A percentile compares a stretch with the other conserved stretches of the same genome.
These are phyloP conservation scores for Cephalotes varians DNA, from an alignment of 2,888 invertebrate genomes.

Conservation along the genomic window DNA sequence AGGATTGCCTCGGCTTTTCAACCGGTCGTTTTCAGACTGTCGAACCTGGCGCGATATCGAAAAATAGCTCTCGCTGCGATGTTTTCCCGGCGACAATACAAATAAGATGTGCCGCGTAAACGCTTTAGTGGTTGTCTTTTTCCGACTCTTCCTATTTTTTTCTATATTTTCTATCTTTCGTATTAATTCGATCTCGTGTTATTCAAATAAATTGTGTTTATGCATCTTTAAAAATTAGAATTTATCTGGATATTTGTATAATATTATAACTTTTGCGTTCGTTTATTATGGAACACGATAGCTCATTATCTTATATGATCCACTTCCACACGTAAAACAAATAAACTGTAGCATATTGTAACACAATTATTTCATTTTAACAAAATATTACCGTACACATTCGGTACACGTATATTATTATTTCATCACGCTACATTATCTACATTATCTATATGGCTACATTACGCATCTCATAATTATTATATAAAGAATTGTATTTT, in stretches of 20 bases:
- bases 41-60: constrained; percentile 9
- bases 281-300: background rate
- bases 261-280: background rate
- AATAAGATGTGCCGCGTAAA: background rate
- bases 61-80: background rate
- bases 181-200: background rate
- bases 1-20: constrained; percentile 13
- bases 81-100: background rate
- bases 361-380: constrained; percentile 10
- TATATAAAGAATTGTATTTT: background rate
- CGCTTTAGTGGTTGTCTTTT: background rate
- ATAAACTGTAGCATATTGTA: constrained; percentile 13
- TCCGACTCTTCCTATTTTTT: too few relatives aligned
- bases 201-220: background rate
- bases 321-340: constrained; percentile 1
- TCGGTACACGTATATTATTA: background rate
- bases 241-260: background rate
- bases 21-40: constrained; percentile 16
- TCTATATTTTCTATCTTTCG: background rate
- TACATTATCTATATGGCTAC: too few relatives aligned
- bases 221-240: background rate
- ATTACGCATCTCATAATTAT: background rate
- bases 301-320: constrained; percentile 17
- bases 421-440: background rate
- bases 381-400: background rate